phyloP scores from a whole-genome alignment of 1,140 invertebrate genomes.

The Cyrtorhinus lividipennis region DNA sequence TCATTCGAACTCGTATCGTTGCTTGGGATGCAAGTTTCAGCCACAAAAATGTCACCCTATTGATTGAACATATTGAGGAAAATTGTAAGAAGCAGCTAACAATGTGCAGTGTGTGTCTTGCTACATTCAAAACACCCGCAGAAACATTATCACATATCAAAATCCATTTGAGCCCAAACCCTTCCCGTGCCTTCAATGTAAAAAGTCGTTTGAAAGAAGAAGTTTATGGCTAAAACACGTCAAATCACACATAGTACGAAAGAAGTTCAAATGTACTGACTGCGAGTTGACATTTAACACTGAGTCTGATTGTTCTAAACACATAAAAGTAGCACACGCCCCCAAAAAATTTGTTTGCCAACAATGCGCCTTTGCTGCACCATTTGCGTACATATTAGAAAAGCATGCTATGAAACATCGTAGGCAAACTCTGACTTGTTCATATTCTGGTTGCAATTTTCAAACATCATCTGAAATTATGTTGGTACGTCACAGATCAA shows the following conservation, averaged over 20 bases:
- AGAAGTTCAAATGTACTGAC: background rate
- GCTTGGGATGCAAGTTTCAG: conserved; percentile 11
- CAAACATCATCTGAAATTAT: conserved; percentile 14
- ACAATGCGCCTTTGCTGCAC: conserved; percentile 11
- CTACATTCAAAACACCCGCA: background rate
- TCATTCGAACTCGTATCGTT: conserved; percentile 14
- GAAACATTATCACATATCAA: background rate
- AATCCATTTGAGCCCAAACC: background rate
- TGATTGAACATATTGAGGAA: background rate
- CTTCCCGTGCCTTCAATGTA: background rate
- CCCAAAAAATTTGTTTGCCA: conserved; percentile 1
- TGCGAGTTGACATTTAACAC: conserved; percentile 3
- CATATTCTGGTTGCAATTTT: conserved; percentile 10
- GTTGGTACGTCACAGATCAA: background rate
- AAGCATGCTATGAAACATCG: conserved; percentile 12
- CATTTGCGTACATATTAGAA: conserved; percentile 12
- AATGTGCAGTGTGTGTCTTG: background rate
- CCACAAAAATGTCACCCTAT: background rate
- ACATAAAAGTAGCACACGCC: background rate
- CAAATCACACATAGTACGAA: background rate
- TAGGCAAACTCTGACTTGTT: background rate
- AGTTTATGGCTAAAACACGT: conserved; percentile 8
- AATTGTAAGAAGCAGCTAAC: background rate
- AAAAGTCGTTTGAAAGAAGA: background rate
- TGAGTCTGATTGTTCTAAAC: background rate